Evolutionary conservation across 2,888 invertebrate genomes (phyloP), one percentile per base, ranked within the genome.

Genomic region (Drosophila neutralis): DNA sequence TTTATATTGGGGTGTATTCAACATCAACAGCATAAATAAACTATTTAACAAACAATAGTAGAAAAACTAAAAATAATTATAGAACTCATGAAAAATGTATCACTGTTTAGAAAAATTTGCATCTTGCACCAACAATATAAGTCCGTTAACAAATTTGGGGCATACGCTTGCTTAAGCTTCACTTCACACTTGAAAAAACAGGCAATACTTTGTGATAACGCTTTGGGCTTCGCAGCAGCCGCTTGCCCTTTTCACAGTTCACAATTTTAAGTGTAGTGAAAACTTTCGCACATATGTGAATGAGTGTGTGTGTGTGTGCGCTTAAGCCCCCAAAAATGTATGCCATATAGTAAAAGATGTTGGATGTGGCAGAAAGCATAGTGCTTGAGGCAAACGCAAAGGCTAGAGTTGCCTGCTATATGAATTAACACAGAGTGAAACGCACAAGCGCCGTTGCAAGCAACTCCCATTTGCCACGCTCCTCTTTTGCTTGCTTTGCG

Each of bases 351-450:
- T 49, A 60, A 53, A 73, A 70, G 61, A 67, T 65, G 69, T 36
- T 31, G 69, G 4, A 53, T 62, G 54, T 42, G 38, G 36, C 40
- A 53, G 48, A 53, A 53, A 57, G 71, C 73, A 59, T 40, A 57
- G 29, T 61, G 68, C 69, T 42, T 40, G 35, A 56, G 76, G 72
- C 76, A 57, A 57, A 52, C 49, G 51, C 58, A 57, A 71, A 45
- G 59, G 76, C 83, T 68, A 38, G 33, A 60, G 73, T 62, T 85
- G 90, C 67, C 89, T 76, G 78, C 74, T 88, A 65, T 88, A 82
- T 86, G 90, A 85, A 90, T 85, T 90, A 85, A 90, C 86, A 77
- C 72, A 86, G 66, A 83, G 69, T 66, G 63, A 73, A 73, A 71
- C 67, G 75, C 87, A 82, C 73, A 70, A 70, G 70, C 66, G 56